Conservation (phyloP, 2,888 invertebrate species). For the Caenorhabditis doughertyi region DNA sequence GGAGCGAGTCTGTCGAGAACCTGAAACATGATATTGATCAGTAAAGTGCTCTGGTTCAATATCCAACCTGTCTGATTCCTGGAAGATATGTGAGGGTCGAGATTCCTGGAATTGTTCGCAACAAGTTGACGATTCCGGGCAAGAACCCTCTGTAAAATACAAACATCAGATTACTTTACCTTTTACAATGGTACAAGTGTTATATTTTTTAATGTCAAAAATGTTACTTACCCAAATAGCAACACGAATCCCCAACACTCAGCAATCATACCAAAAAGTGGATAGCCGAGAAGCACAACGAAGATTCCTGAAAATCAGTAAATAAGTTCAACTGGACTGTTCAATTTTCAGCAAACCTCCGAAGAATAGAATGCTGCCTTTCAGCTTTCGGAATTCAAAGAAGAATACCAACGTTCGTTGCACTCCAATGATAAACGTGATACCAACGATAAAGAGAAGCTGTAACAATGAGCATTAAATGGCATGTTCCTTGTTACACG, state of each 20-base stretch:
- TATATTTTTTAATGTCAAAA: constrained; percentile 1
- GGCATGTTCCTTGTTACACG: not conserved
- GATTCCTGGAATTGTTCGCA: constrained; percentile 93
- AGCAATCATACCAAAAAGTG: constrained; percentile 95
- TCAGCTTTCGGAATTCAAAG: constrained; percentile 96
- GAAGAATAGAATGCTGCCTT: constrained; percentile 86
- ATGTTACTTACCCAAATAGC: constrained; percentile 85
- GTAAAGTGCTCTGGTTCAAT: not conserved
- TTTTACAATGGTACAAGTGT: too few species aligned
- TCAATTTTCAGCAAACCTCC: constrained; percentile 66
- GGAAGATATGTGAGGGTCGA: constrained; percentile 93
- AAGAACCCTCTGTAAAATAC: constrained; percentile 91
- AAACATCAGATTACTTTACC: too few species aligned
- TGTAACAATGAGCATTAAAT: constrained; percentile 85
- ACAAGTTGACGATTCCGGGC: constrained; percentile 95
- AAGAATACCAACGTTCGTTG: constrained; percentile 97
- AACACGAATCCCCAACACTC: constrained; percentile 96
- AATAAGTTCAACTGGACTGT: constrained; percentile 79
- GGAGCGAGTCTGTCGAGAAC: constrained; percentile 81
- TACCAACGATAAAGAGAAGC: constrained; percentile 96
- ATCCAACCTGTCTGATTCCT: constrained; percentile 89
- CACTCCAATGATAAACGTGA: constrained; percentile 96
- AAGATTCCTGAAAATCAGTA: constrained; percentile 95
- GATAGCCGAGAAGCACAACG: constrained; percentile 95
- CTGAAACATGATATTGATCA: constrained; percentile 64